Evolutionary conservation across 2,888 invertebrate genomes (phyloP), one percentile per base, ranked within the genome.

Genomic region (Amphimallon solstitiale): DNA sequence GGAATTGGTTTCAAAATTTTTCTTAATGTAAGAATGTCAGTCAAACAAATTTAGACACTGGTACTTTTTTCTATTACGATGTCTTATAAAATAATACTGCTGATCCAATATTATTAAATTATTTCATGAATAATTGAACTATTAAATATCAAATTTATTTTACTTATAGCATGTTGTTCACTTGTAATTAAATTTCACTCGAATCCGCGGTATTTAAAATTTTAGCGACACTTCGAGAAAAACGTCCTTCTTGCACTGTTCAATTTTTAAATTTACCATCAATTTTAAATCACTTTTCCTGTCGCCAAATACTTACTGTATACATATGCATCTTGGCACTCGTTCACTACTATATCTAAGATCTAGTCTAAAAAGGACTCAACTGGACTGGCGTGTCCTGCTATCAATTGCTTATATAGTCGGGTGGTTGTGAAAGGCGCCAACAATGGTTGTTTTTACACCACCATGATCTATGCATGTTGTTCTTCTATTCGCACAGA

Each of bases 381-480:
- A 69, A 74, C 67, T 65, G 64, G 69, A 76, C 77, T 77, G 75
- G 71, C 68, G 70, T 64, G 67, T 64, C 63, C 59, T 51, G 59
- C 68, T 62, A 65, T 65, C 63, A 68, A 62, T 69, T 68, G 61
- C 69, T 74, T 78, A 70, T 78, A 78, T 77, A 78, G 70, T 56
- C 67, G 65, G 48, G 56, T 43, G 65, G 69, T 68, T 70, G 78
- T 78, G 78, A 78, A 78, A 78, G 78, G 77, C 71, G 45, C 37
- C 49, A n/a, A 14, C 14, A 59, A 43, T 43, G 29, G 56, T 51
- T 51, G 35, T 51, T 51, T 51, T 51, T 14, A 29, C 29, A 29
- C 29, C 29, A 29, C 29, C 29, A 4, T 23, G 12, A 23, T 21
- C 12, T 17, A 19, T 38, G 17, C 19, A 38, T 14, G 63, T 49